Percentiles rank a stretch among this genome's conserved stretches.
These are phyloP conservation scores for Pediacus dermestoides DNA, from an alignment of 2,888 invertebrate species.

Conservation along the genomic window DNA sequence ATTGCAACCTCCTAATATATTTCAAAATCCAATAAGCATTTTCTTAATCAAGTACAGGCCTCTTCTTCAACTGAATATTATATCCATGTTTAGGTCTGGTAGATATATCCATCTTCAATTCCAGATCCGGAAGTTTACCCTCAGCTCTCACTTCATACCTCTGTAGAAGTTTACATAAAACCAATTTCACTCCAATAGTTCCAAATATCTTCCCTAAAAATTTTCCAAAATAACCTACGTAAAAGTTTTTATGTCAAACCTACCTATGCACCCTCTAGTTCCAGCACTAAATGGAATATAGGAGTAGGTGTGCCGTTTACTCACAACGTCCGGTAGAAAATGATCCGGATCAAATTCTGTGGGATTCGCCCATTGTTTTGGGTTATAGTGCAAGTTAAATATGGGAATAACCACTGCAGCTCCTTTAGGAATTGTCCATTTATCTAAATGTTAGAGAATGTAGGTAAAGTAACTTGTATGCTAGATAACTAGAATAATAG, in stretches of 20 bases:
- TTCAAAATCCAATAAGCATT: too few species aligned
- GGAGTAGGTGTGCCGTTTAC: conserved; percentile 24
- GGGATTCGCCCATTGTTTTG: conserved; percentile 29
- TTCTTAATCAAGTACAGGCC: too few species aligned
- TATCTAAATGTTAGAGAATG: too few species aligned
- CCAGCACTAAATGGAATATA: conserved; percentile 34
- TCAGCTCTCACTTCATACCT: conserved; percentile 27
- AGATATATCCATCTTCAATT: conserved; percentile 27
- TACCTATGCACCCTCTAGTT: conserved; percentile 27
- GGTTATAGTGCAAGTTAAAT: conserved; percentile 25
- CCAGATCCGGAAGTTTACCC: conserved; percentile 29
- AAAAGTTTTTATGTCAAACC: conserved; percentile 1
- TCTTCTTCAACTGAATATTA: conserved; percentile 22
- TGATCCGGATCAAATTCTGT: conserved; percentile 33
- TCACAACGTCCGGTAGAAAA: conserved; percentile 27
- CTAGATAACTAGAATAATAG: too few species aligned
- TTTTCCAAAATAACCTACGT: not conserved
- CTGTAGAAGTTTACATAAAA: conserved; percentile 24
- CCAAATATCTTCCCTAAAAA: conserved; percentile 30
- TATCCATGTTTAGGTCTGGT: conserved; percentile 27
- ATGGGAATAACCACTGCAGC: conserved; percentile 23
- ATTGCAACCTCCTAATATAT: too few species aligned
- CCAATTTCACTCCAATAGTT: conserved; percentile 22
- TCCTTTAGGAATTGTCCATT: conserved; percentile 21
- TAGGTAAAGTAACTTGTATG: too few species aligned